Evolutionary conservation across 2,888 invertebrate species (phyloP).

Genomic region (Bunonema sp.): DNA sequence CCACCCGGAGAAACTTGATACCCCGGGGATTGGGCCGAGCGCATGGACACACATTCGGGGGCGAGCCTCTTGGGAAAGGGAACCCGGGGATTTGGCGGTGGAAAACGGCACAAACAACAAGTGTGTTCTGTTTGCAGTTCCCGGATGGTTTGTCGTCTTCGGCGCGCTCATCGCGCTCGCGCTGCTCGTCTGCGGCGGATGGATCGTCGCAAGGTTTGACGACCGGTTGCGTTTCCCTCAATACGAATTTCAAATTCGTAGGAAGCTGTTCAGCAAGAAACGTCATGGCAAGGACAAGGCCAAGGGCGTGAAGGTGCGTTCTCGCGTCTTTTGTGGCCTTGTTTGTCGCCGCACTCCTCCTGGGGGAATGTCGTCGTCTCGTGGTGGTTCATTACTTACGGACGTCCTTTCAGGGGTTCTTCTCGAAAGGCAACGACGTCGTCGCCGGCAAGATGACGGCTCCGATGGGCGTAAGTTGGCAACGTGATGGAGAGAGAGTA

Average conservation of each 20-base stretch:
- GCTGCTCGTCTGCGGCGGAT: slow-evolving; percentile 31
- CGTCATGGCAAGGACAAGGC: slow-evolving; percentile 41
- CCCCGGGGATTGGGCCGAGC: no score
- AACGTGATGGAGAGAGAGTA: neutral
- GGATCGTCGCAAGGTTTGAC: slow-evolving; percentile 18
- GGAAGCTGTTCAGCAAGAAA: slow-evolving; percentile 35
- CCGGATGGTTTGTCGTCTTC: slow-evolving; percentile 43
- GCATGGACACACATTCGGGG: no score
- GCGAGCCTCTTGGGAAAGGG: no score
- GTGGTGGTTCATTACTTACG: neutral
- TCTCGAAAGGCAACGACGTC: slow-evolving; percentile 21
- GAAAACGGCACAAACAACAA: slow-evolving; percentile 1
- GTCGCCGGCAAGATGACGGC: slow-evolving; percentile 11
- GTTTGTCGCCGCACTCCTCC: neutral
- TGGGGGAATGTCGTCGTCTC: neutral
- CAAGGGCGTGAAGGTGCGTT: slow-evolving; percentile 13
- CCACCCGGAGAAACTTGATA: no score
- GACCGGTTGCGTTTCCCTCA: neutral
- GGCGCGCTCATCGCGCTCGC: slow-evolving; percentile 31
- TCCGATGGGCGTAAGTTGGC: neutral
- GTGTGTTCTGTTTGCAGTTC: slow-evolving; percentile 23
- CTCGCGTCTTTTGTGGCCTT: slow-evolving; percentile 6
- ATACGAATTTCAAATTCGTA: neutral
- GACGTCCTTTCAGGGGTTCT: slow-evolving; percentile 19
- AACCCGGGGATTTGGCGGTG: no score